Conservation (phyloP, 2,113 vertebrate species). For the Montifringilla adamsi region DNA sequence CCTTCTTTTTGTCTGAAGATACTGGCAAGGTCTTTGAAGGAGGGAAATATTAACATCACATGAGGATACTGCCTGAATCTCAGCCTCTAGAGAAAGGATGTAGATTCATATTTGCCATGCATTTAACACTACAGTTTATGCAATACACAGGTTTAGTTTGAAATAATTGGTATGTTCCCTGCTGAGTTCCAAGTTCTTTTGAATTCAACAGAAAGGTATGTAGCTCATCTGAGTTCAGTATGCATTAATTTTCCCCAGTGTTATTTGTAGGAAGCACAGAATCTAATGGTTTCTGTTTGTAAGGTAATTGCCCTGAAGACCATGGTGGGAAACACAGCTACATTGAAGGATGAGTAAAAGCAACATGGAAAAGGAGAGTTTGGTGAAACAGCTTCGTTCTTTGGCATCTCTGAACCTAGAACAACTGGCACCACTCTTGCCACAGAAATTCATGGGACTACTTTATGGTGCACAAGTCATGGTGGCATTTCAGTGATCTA, state of each 20-base stretch:
- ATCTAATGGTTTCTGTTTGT: neutral
- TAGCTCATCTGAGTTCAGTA: neutral
- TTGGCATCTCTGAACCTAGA: neutral
- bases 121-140: neutral
- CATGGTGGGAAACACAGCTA: neutral
- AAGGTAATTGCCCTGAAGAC: neutral
- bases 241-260: neutral
- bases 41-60: neutral
- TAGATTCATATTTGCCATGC: neutral
- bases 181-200: constrained; percentile 19
- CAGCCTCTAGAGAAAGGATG: neutral
- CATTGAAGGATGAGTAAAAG: neutral
- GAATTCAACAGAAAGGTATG: neutral
- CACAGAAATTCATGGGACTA: neutral
- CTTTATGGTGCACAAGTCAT: neutral
- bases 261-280: neutral
- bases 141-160: neutral
- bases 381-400: neutral
- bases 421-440: neutral
- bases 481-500: neutral
- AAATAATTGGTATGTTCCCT: constrained; percentile 15
- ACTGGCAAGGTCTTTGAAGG: neutral
- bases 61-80: neutral
- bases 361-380: neutral
- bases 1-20: neutral